Percentiles rank a stretch among this genome's conserved stretches.
Evolutionary conservation across 1,140 invertebrate species (phyloP).

Genomic region (Tribolium castaneum): DNA sequence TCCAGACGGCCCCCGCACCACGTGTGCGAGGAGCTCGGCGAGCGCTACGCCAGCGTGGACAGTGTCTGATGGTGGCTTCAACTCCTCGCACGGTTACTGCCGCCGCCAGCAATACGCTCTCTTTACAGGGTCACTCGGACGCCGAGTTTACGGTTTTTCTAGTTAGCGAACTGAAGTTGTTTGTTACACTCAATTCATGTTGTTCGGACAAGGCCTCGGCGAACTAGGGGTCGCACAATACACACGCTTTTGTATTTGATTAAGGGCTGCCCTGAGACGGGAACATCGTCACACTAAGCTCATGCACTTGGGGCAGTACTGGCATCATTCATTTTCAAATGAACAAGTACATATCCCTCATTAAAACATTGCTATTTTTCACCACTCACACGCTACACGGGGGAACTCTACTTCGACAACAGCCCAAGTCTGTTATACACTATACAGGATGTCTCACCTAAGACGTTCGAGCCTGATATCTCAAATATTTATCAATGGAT

Average conservation of each 20-base stretch:
- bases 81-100: slow-evolving; percentile 43
- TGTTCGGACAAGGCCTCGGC: slow-evolving; percentile 20
- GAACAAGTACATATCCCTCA: neutral
- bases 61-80: slow-evolving; percentile 67
- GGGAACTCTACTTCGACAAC: too few relatives aligned
- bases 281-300: neutral
- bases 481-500: too few relatives aligned
- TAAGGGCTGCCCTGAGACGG: neutral
- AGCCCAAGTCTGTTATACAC: too few relatives aligned
- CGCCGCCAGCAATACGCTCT: slow-evolving; percentile 59
- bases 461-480: too few relatives aligned
- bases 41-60: slow-evolving; percentile 68
- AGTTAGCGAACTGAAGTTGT: neutral
- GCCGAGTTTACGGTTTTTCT: slow-evolving; percentile 31
- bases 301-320: neutral
- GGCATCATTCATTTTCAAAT: neutral
- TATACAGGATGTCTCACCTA: too few relatives aligned
- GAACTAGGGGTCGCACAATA: neutral
- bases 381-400: too few relatives aligned
- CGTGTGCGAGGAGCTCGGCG: slow-evolving; percentile 67
- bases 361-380: neutral
- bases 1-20: slow-evolving; percentile 65
- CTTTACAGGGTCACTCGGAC: slow-evolving; percentile 54
- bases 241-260: slow-evolving; percentile 1
- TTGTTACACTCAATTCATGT: slow-evolving; percentile 35